Base-by-base conservation (phyloP, 2,888 invertebrate species). In the Congeria kusceri region DNA sequence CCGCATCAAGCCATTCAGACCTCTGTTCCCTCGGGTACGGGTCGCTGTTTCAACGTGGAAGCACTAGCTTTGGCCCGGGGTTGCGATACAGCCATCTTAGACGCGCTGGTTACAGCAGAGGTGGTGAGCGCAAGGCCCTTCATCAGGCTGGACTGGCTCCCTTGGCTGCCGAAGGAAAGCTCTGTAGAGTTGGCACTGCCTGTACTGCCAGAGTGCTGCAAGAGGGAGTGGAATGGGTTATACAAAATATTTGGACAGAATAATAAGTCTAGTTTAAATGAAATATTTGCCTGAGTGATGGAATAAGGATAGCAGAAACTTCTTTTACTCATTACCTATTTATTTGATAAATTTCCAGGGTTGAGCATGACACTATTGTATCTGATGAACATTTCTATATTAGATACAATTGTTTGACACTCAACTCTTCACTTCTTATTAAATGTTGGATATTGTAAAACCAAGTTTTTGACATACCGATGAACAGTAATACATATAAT, bases 141-240 rank as follows among this genome's bases (percentile, higher is more conserved):
- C 71, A 77, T 70, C 32, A 83, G 77, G 49, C 77, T 77, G 1
- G 78, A 74, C 71, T 86, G 86, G 44, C 83, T 81, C 59, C 82
- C 71, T 70, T 84, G 77, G 46, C 80, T 80, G 64, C 82, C 83
- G 58, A 83, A 79, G 1, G 85, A 70, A 11, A 83, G 82, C 62
- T 87, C 87, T 39, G 84, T 77, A 53, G 88, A 87, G 72, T 87
- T 86, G 4, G 90, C 85, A 73, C 91, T 90, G 7, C 88, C 89
- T 61, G 89, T 84, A 72, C 91, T 89, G 18, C 89, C 90, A 62
- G 91, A 91, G 53, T 86, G 88, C 90, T 90, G 86, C 4, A 83
- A 82, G 5, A 39, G 7, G 29, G 29, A 63, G 23, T 44, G 23
- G 44, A n/a, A n/a, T 47, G 5, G 28, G 39, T 25, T 25, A 46